A percentile compares a stretch with the other conserved stretches of the same genome.
These are phyloP conservation scores for Xenopus tropicalis DNA, from an alignment of 2,113 vertebrate species.

Conservation along the genomic window DNA sequence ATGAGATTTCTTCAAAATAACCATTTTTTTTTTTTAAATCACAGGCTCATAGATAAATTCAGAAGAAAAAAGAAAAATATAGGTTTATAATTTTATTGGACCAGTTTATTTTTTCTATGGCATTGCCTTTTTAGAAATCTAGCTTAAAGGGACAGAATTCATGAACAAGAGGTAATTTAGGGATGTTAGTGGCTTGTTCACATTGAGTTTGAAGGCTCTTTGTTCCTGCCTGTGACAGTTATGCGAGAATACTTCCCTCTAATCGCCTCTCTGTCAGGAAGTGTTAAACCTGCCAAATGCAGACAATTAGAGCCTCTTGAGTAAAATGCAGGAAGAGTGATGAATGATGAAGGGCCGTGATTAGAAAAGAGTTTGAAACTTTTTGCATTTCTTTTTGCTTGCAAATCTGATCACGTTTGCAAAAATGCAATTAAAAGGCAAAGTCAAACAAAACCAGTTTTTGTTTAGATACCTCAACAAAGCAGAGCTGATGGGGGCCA, in stretches of 20 bases:
- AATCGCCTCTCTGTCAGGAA: conserved; percentile 89
- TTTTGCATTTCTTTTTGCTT: conserved; percentile 69
- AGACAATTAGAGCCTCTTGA: conserved; percentile 81
- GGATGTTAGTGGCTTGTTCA: conserved; percentile 75
- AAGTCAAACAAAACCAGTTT: conserved; percentile 41
- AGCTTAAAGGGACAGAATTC: conserved; percentile 71
- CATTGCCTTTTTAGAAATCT: conserved; percentile 62
- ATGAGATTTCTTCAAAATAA: conserved; percentile 66
- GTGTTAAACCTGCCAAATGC: conserved; percentile 85
- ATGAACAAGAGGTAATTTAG: conserved; percentile 69
- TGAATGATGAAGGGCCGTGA: conserved; percentile 67
- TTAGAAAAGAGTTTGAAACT: conserved; percentile 65
- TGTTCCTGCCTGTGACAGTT: conserved; percentile 83
- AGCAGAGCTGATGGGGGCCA: not conserved
- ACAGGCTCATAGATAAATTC: conserved; percentile 62
- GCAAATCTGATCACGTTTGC: conserved; percentile 62
- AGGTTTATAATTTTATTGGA: conserved; percentile 70
- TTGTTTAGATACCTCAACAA: conserved; percentile 53
- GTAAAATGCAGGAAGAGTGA: conserved; percentile 77
- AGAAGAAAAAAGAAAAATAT: conserved; percentile 46
- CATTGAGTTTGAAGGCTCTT: conserved; percentile 74
- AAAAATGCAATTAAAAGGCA: conserved; percentile 53
- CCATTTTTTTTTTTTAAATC: conserved; percentile 62
- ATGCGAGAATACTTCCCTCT: conserved; percentile 83
- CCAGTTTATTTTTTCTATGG: conserved; percentile 63